Evolutionary conservation across 2,888 invertebrate species (phyloP), one percentile per base, ranked within the genome.

Genomic region (Epiblema foenella): DNA sequence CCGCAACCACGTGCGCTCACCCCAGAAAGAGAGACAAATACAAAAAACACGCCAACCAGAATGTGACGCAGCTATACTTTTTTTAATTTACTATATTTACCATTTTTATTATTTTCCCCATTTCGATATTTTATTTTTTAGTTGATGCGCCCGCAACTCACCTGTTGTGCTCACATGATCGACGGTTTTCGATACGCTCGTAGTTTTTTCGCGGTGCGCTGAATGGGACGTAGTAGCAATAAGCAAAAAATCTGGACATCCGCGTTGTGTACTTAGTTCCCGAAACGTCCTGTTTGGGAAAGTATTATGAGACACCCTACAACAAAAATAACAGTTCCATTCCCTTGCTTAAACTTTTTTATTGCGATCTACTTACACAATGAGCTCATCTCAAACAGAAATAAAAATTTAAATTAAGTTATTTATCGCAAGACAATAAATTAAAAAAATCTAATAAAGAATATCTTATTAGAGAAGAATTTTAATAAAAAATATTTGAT

Each of bases 91-190:
- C 91, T 93, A 93, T 92, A 91, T 92, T 90, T 87, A 85, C 85
- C 83, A 90, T 93, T 93, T 93, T 93, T 93, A 91, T 93, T 93
- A 93, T 93, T 93, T 93, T 91, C 91, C 91, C 87, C 92, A 92
- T 92, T 93, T 92, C 91, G 91, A 93, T 93, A 93, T 93, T 93
- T 93, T 93, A 93, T 93, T 93, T 93, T 93, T 93, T 93, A 93
- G 93, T 93, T 93, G 93, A 93, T 93, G 91, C 90, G 89, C 89
- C 62, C 63, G 52, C 64, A 64, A 64, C 64, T 85, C 86, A 93
- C 91, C 88, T 88, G 89, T 86, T 89, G 83, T 83, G 90, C 89
- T 89, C 90, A 91, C 88, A 88, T 91, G 92, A 92, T 90, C 88
- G 90, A 89, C 88, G 84, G 81, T 83, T 89, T 87, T 85, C 84